Base-by-base conservation (phyloP, 2,888 invertebrate genomes). In the Aphidius colemani region DNA sequence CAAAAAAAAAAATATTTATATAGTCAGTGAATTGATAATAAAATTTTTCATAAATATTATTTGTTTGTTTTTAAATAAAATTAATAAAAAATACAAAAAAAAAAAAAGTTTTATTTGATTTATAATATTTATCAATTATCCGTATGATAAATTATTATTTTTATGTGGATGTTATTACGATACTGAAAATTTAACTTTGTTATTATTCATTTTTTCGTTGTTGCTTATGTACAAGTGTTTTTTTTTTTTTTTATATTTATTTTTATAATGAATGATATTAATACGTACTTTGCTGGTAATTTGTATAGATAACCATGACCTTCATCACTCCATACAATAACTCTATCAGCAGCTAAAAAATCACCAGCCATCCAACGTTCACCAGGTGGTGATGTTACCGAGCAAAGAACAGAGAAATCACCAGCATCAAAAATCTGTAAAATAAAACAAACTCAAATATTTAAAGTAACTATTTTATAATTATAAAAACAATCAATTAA, bases 281-380 rank as follows among this genome's bases (percentile, higher is more conserved):
- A 55, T 69, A 81, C 92, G 88, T 89, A 98, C 95, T 97, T 98
- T 74, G 95, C 92, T 1, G 99, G 98, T 72, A 99, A 85, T 82
- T 92, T 95, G 85, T 95, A 99, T 59, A 99, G 86, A 82, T 96
- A 98, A 59, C 96, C 96, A 78, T 94, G 95, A 66, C 98, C 98
- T 77, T 96, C 95, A 58, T 95, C 96, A 58, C 95, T 96, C 93
- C 97, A 98, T 8, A 98, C 90, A 59, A 98, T 88, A 0, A 98
- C 94, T 50, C 94, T 86, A 79, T 98, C 98, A 0, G 95, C 91
- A 0, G 94, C 89, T 30, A 98, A 85, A 79, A 98, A 98, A 81
- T 96, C 95, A 0, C 98, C 98, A 0, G 96, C 95, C 85, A 94
- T 89, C 97, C 97, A 98, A 3, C 96, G 87, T 80, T 95, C 95